phyloP scores from a whole-genome alignment of 1,140 invertebrate species.

The Drosophila navojoa region DNA sequence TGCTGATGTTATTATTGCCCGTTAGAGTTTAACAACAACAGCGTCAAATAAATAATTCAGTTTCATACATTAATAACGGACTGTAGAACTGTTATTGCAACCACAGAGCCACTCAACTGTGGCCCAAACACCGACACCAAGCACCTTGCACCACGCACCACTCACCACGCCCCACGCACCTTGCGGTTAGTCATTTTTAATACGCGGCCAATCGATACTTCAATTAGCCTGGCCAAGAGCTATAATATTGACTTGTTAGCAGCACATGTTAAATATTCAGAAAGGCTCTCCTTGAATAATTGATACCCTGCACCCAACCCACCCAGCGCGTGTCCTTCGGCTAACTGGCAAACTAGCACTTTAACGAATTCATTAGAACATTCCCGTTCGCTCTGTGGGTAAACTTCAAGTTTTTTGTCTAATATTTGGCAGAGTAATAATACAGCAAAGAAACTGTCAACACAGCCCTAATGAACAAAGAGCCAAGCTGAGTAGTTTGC shows the following conservation, averaged over 20 bases:
- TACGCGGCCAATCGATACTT: slow-evolving; percentile 32
- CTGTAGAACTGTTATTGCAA: slow-evolving; percentile 24
- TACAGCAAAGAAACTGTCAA: too few relatives aligned
- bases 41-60: slow-evolving; percentile 69
- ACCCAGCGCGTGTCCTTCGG: not conserved
- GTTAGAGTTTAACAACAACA: slow-evolving; percentile 41
- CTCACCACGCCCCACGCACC: slow-evolving; percentile 7
- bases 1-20: slow-evolving; percentile 19
- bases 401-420: too few relatives aligned
- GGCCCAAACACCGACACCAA: too few relatives aligned
- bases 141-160: slow-evolving; percentile 1
- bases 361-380: not conserved
- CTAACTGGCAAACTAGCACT: too few relatives aligned
- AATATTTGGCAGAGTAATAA: too few relatives aligned
- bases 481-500: too few relatives aligned
- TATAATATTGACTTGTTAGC: slow-evolving; percentile 17
- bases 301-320: not conserved
- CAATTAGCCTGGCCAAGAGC: slow-evolving; percentile 1
- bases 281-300: not conserved
- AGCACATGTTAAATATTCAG: slow-evolving; percentile 4
- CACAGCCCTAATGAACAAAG: too few relatives aligned
- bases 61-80: slow-evolving; percentile 51
- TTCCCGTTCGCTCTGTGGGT: too few relatives aligned
- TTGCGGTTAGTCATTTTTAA: slow-evolving; percentile 19
- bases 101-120: not conserved